phyloP scores from a whole-genome alignment of 2,797 vertebrate genomes.

The Dermochelys coriacea region DNA sequence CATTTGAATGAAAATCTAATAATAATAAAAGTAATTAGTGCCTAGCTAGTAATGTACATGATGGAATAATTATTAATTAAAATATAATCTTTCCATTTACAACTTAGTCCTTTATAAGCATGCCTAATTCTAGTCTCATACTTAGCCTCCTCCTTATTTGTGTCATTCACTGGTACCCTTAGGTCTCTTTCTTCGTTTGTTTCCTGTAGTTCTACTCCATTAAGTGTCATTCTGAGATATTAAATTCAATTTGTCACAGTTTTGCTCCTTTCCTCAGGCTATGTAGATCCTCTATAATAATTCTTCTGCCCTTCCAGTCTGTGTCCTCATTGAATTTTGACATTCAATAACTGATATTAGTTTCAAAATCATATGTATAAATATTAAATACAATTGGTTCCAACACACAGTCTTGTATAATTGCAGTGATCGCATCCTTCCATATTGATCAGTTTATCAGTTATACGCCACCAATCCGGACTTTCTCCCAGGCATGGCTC shows the following conservation, averaged over 20 bases:
- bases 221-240: conserved; percentile 36
- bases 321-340: background rate
- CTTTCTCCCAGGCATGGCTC: background rate
- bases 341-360: background rate
- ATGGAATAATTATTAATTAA: conserved; percentile 42
- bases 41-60: background rate
- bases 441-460: background rate
- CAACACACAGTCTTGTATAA: background rate
- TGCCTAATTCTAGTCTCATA: background rate
- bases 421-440: background rate
- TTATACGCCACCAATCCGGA: background rate
- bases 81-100: background rate
- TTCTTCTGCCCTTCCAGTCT: background rate
- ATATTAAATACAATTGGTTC: background rate
- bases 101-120: background rate
- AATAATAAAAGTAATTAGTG: background rate
- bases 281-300: background rate
- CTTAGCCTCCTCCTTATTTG: conserved; percentile 24
- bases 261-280: conserved; percentile 5
- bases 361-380: background rate
- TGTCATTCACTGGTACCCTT: conserved; percentile 33
- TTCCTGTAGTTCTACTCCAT: conserved; percentile 29
- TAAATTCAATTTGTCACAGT: conserved; percentile 48
- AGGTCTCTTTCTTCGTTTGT: conserved; percentile 46
- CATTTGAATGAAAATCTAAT: background rate